These are phyloP conservation scores for Drosophila robusta DNA, from an alignment of 2,888 invertebrate species.

Conservation along the genomic window DNA sequence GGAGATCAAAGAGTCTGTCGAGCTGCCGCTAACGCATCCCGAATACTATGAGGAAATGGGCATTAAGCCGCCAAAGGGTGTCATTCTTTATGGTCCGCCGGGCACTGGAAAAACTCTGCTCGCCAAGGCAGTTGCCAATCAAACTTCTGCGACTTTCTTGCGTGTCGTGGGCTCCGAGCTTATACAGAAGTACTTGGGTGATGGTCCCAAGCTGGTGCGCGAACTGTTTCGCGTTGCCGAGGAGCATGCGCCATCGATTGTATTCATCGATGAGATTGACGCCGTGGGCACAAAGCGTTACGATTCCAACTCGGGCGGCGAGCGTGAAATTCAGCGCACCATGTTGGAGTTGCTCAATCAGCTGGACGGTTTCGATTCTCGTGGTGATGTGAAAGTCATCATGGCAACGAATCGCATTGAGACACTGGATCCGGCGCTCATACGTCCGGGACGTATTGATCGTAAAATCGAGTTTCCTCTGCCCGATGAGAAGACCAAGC, in stretches of 20 bases:
- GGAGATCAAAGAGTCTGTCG: slow-evolving; percentile 99
- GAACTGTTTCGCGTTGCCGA: slow-evolving; percentile 99
- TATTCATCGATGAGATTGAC: slow-evolving; percentile 99
- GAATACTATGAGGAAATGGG: slow-evolving; percentile 99
- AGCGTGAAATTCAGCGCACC: slow-evolving; percentile 99
- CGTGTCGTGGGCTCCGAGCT: slow-evolving; percentile 99
- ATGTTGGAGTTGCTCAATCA: slow-evolving; percentile 99
- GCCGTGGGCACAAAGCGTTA: slow-evolving; percentile 99
- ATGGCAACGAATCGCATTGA: slow-evolving; percentile 99
- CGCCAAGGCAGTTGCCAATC: slow-evolving; percentile 99
- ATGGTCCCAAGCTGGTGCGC: slow-evolving; percentile 98
- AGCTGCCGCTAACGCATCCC: slow-evolving; percentile 98
- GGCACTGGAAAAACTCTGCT: slow-evolving; percentile 99
- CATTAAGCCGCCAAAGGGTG: slow-evolving; percentile 99
- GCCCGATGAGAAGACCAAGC: slow-evolving; percentile 99
- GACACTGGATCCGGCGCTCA: slow-evolving; percentile 98
- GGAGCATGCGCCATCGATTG: slow-evolving; percentile 99
- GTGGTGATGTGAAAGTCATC: slow-evolving; percentile 98
- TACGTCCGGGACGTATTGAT: slow-evolving; percentile 99
- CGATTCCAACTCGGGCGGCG: slow-evolving; percentile 99
- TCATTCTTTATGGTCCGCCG: slow-evolving; percentile 98
- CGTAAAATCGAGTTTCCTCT: slow-evolving; percentile 99
- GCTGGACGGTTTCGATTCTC: slow-evolving; percentile 98
- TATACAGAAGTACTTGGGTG: slow-evolving; percentile 99
- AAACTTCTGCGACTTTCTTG: slow-evolving; percentile 99